Conservation (phyloP, 2,888 invertebrate species). For the Limenitis camilla region DNA sequence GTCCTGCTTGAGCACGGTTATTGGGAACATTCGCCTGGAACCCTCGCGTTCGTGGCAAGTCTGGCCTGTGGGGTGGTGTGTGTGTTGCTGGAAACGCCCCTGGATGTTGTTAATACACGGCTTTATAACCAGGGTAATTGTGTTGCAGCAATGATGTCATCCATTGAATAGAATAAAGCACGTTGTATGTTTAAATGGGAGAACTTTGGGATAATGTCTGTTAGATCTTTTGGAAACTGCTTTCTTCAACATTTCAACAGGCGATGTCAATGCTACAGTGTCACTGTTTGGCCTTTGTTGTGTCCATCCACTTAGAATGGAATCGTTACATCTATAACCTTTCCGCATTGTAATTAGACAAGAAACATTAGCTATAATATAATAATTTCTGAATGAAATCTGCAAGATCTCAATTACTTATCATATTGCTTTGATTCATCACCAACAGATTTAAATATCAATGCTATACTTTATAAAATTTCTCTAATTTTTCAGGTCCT, state of each 20-base stretch:
- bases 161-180: too few relatives aligned
- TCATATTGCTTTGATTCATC: too few relatives aligned
- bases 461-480: background rate
- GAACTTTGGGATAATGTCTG: too few relatives aligned
- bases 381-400: too few relatives aligned
- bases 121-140: conserved; percentile 88
- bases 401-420: too few relatives aligned
- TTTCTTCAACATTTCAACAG: background rate
- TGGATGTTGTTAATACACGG: conserved; percentile 89
- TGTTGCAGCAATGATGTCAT: background rate
- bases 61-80: conserved; percentile 84
- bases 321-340: too few relatives aligned
- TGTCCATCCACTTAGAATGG: too few relatives aligned
- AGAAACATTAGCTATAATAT: too few relatives aligned
- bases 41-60: conserved; percentile 81
- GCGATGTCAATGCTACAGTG: background rate
- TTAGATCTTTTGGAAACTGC: background rate
- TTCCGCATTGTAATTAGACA: too few relatives aligned
- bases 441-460: too few relatives aligned
- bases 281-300: too few relatives aligned
- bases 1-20: conserved; percentile 41
- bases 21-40: conserved; percentile 70
- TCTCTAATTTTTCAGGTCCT: conserved; percentile 68
- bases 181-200: too few relatives aligned
- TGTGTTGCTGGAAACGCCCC: conserved; percentile 86